Conservation (phyloP, 2,113 vertebrate genomes). For the Cranoglanis bouderius region DNA sequence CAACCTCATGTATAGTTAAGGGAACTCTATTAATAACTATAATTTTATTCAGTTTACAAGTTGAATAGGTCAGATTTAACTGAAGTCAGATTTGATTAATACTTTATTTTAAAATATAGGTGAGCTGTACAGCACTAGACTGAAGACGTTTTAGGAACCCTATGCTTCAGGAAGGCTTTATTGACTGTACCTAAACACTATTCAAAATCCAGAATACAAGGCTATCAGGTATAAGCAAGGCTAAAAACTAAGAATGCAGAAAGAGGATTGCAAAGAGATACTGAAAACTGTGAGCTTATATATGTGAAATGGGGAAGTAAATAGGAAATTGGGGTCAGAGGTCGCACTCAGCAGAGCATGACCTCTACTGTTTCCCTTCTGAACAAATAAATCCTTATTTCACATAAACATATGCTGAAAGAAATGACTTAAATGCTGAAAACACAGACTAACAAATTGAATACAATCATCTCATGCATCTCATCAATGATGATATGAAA, state of each 20-base stretch:
- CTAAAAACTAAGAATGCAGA: not conserved
- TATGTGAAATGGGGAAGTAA: not conserved
- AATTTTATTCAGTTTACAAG: not conserved
- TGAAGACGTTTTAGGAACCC: not conserved
- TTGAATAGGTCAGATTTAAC: not conserved
- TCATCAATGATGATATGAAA: not conserved
- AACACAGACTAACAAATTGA: not conserved
- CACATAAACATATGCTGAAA: not conserved
- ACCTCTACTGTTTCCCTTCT: not conserved
- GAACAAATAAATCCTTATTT: not conserved
- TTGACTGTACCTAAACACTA: not conserved
- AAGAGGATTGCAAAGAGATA: not conserved
- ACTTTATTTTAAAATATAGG: not conserved
- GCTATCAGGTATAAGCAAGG: not conserved
- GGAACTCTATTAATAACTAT: not conserved
- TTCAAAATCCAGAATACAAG: not conserved
- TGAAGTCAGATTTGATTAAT: not conserved
- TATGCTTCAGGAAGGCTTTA: not conserved
- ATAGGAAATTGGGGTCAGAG: not conserved
- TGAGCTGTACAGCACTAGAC: not conserved
- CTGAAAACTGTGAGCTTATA: not conserved
- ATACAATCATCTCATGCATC: not conserved
- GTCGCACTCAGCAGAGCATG: not conserved
- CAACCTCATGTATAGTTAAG: not conserved
- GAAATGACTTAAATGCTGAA: not conserved